Conservation (phyloP, 2,113 vertebrate genomes). For the Perognathus longimembris region DNA sequence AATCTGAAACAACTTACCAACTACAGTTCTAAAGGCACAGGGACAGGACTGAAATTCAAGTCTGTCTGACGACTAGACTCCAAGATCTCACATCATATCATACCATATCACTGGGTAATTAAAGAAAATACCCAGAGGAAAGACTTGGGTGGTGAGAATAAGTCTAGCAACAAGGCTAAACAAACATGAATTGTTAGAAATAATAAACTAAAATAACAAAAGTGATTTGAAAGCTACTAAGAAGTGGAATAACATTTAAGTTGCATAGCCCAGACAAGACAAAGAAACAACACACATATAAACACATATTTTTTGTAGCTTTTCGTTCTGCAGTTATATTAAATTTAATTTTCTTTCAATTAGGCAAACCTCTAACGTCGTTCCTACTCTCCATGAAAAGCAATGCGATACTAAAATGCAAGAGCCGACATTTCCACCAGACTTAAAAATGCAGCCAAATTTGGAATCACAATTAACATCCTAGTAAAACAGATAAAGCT, state of each 20-base stretch:
- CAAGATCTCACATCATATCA: neutral
- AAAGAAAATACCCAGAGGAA: constrained; percentile 2
- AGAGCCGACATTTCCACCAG: constrained; percentile 29
- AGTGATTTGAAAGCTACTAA: constrained; percentile 47
- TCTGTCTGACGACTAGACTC: neutral
- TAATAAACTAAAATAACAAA: neutral
- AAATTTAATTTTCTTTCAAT: constrained; percentile 51
- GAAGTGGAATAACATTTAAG: neutral
- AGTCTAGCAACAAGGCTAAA: neutral
- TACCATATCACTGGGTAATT: neutral
- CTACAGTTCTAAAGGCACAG: neutral
- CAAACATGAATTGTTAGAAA: neutral
- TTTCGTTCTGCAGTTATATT: constrained; percentile 22
- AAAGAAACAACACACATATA: constrained; percentile 30
- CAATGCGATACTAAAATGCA: neutral
- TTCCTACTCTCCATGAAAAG: constrained; percentile 31
- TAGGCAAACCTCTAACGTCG: neutral
- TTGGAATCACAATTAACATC: constrained; percentile 58
- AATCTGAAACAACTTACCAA: neutral
- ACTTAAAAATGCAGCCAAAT: constrained; percentile 22
- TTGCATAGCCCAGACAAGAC: constrained; percentile 38
- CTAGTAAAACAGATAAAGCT: constrained; percentile 49
- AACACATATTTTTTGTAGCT: neutral
- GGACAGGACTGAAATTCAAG: neutral
- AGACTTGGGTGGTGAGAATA: neutral